These are phyloP conservation scores for Chalcis sispes DNA, from an alignment of 2,888 invertebrate species.

Conservation along the genomic window DNA sequence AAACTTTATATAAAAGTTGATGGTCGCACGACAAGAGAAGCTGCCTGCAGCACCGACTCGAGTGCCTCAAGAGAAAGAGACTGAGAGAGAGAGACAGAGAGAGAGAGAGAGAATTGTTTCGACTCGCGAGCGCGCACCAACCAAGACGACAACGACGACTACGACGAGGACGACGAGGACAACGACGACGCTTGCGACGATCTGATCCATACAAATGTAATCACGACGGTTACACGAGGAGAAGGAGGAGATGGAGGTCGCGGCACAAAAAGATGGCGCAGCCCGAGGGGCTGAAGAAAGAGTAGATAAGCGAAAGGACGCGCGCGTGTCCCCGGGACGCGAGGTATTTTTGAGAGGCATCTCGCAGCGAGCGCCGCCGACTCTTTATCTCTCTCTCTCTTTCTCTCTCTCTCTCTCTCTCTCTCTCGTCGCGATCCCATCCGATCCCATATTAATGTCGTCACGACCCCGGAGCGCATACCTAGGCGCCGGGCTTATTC, in stretches of 20 bases:
- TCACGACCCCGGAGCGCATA: conserved; percentile 59
- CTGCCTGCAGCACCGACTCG: too few relatives aligned
- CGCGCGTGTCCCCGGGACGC: background rate
- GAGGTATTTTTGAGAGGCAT: background rate
- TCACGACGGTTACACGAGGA: conserved; percentile 63
- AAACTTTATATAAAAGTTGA: too few relatives aligned
- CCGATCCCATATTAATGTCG: conserved; percentile 64
- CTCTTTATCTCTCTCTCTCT: too few relatives aligned
- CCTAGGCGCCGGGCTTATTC: conserved; percentile 51
- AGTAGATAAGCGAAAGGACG: background rate
- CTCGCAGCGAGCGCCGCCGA: background rate
- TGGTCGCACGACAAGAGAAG: too few relatives aligned
- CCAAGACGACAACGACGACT: too few relatives aligned
- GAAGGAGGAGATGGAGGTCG: conserved; percentile 35
- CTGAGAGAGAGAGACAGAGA: too few relatives aligned
- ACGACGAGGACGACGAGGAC: too few relatives aligned
- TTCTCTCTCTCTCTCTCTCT: too few relatives aligned
- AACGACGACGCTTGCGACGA: too few relatives aligned
- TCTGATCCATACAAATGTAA: conserved; percentile 71
- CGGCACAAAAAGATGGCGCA: background rate
- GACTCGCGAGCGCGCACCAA: too few relatives aligned
- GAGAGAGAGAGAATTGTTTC: too few relatives aligned
- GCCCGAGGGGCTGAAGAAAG: background rate
- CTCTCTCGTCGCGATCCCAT: conserved; percentile 54
- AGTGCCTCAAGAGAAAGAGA: too few relatives aligned